These are phyloP conservation scores for Turdus rufiventris DNA, from an alignment of 2,113 vertebrate species.

Conservation along the genomic window DNA sequence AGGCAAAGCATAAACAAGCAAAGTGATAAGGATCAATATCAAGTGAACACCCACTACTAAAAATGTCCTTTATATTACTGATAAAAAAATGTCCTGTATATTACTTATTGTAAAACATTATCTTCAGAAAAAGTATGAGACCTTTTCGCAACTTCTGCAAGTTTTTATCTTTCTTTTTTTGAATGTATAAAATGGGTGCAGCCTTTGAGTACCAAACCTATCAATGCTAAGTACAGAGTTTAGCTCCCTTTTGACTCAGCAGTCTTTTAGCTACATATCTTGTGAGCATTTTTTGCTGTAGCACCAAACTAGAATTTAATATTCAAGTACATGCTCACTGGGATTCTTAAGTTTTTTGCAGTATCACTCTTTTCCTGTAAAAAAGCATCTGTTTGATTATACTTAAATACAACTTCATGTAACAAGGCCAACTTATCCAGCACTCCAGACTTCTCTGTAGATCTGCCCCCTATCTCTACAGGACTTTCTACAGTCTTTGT, in stretches of 20 bases:
- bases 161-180: rapidly evolving
- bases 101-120: background rate
- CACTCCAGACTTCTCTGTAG: background rate
- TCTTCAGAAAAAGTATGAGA: background rate
- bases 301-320: background rate
- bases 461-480: background rate
- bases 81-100: no score
- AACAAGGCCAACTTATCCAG: background rate
- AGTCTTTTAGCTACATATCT: background rate
- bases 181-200: background rate
- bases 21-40: background rate
- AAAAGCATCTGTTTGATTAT: background rate
- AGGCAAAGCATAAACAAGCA: background rate
- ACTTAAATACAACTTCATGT: background rate
- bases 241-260: background rate
- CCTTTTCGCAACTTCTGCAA: background rate
- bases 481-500: background rate
- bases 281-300: background rate
- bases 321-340: background rate
- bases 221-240: background rate
- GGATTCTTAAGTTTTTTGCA: background rate
- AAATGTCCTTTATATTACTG: background rate
- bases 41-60: background rate
- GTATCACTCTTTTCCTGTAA: background rate
- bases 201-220: background rate